These are phyloP conservation scores for Sorex araneus DNA, from an alignment of 2,113 vertebrate species.

Conservation along the genomic window DNA sequence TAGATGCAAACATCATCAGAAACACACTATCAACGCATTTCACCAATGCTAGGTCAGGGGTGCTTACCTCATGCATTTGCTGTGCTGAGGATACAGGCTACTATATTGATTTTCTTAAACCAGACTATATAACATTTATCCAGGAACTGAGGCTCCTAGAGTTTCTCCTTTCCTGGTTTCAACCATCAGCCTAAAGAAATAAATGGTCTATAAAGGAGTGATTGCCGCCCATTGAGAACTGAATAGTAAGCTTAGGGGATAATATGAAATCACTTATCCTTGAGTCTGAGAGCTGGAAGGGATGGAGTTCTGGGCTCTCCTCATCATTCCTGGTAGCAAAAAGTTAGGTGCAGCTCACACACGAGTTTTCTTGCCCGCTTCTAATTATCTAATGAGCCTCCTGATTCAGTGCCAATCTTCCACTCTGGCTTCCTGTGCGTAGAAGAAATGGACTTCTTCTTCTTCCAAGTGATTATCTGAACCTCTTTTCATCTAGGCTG, in stretches of 20 bases:
- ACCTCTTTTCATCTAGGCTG: not conserved
- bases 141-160: conserved; percentile 55
- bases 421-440: not conserved
- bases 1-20: conserved; percentile 34
- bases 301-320: conserved; percentile 19
- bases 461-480: not conserved
- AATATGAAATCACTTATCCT: conserved; percentile 60
- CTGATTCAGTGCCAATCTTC: not conserved
- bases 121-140: conserved; percentile 51
- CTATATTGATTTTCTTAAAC: conserved; percentile 73
- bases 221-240: conserved; percentile 49
- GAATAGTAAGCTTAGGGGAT: conserved; percentile 62
- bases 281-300: conserved; percentile 60
- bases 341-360: not conserved
- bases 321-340: not conserved
- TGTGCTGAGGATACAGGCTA: conserved; percentile 14
- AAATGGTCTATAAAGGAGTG: conserved; percentile 66
- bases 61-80: not conserved
- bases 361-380: not conserved
- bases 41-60: not conserved
- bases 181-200: conserved; percentile 56
- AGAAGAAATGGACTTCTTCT: not conserved
- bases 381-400: not conserved
- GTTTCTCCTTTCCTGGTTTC: conserved; percentile 57
- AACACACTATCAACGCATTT: not conserved